Evolutionary conservation across 2,888 invertebrate species (phyloP), one percentile per base, ranked within the genome.

Genomic region (Eremobia ochroleuca): DNA sequence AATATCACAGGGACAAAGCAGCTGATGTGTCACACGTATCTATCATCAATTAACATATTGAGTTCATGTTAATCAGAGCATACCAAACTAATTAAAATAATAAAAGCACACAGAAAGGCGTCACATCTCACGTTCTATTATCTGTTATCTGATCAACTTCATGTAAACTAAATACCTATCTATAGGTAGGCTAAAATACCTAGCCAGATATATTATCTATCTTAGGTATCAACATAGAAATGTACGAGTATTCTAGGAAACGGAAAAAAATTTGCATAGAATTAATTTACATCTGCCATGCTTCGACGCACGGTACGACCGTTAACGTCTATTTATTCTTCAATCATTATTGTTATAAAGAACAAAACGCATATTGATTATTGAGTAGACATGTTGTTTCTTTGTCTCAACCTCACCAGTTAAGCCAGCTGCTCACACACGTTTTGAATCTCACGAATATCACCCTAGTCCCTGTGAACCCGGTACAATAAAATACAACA

Each of bases 21-120:
- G 18, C 13, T 46, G 34, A 64, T 43, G 0, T 18, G 66, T 76
- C 76, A 40, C 58, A 37, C 55, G 55, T 61, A 31, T 31, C 28
- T 65, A 37, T 55, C 52, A 78, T 49, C 40, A 78, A 58, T 70
- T 15, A 28, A 62, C 43, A 77, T 43, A 37, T n/a, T n/a, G n/a
- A 71, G 67, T 62, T 62, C 49, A 62, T 62, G 69, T 67, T 61
- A 70, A 81, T 40, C 61, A 66, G 81, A 76, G 66, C 81, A 25
- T 68, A 66, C 31, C 34, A 25, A 58, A 67, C 28, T 76, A 81
- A 80, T 65, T 75, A 55, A 28, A 72, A 79, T 78, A 34, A 78
- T 79, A 79, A 78, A 68, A 65, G 28, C 62, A 62, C 8, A 58
- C 64, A 58, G 34, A 64, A 34, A 64, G n/a, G 13, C 31, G 25